A percentile compares a stretch with the other conserved stretches of the same genome.
These are phyloP conservation scores for Thamnophis elegans DNA, from an alignment of 2,797 vertebrate genomes.

Conservation along the genomic window DNA sequence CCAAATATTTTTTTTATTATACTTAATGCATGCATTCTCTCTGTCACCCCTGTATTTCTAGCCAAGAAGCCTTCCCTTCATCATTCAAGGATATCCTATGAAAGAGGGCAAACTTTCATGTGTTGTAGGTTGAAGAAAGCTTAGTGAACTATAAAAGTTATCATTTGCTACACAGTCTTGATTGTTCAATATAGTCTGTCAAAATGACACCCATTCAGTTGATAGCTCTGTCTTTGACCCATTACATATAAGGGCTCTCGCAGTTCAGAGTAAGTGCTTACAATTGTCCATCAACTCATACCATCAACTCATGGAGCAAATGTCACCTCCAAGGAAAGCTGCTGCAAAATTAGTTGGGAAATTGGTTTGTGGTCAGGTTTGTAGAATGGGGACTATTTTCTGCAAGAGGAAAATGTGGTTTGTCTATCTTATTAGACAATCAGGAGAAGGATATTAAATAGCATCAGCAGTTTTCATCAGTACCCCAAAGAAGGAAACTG, in stretches of 20 bases:
- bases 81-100: neutral
- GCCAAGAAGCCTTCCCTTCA: neutral
- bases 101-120: neutral
- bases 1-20: neutral
- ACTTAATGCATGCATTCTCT: neutral
- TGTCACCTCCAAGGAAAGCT: neutral
- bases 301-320: neutral
- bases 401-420: conserved; percentile 6
- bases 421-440: conserved; percentile 20
- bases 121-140: neutral
- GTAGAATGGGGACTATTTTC: conserved; percentile 25
- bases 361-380: conserved; percentile 26
- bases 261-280: neutral
- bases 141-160: neutral
- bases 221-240: neutral
- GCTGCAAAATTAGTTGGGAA: neutral
- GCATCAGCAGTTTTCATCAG: conserved; percentile 30
- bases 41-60: neutral
- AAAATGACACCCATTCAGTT: neutral
- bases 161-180: neutral
- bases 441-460: conserved; percentile 22
- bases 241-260: neutral
- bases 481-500: conserved; percentile 19
- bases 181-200: neutral
- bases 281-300: neutral